Conservation (phyloP, 2,888 invertebrate species). For the Carcina quercana region DNA sequence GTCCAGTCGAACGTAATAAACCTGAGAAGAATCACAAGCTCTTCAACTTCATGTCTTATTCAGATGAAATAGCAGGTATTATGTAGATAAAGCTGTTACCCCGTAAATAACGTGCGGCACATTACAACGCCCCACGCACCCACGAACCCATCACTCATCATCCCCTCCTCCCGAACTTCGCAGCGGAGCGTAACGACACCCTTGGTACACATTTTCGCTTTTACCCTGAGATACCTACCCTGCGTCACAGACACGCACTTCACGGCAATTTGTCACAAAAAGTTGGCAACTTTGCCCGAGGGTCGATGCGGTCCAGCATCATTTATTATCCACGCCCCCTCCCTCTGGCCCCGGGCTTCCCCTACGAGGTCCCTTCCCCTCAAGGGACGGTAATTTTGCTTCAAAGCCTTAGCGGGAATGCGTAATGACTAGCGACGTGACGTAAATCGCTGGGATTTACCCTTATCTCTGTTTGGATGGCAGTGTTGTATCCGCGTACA, state of each 20-base stretch:
- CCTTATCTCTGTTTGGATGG: conserved; percentile 33
- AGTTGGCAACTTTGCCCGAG: conserved; percentile 57
- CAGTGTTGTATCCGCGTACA: no score
- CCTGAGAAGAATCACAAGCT: no score
- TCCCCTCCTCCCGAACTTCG: background rate
- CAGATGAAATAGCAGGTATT: no score
- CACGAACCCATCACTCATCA: background rate
- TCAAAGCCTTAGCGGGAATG: conserved; percentile 66
- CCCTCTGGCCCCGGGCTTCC: conserved; percentile 20
- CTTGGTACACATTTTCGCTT: conserved; percentile 3
- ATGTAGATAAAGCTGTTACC: no score
- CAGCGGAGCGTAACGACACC: background rate
- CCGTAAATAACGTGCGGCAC: no score
- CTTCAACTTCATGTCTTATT: no score
- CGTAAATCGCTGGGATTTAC: conserved; percentile 60
- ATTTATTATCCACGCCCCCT: conserved; percentile 58
- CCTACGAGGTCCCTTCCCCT: conserved; percentile 29
- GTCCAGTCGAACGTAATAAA: no score
- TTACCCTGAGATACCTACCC: conserved; percentile 12
- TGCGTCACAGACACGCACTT: conserved; percentile 52
- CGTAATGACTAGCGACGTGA: conserved; percentile 64
- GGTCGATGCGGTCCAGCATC: conserved; percentile 27
- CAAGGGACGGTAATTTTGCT: conserved; percentile 67
- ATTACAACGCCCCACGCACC: no score
- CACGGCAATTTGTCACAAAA: conserved; percentile 70